Conservation (phyloP, 1,140 invertebrate genomes). For the Episyrphus balteatus region DNA sequence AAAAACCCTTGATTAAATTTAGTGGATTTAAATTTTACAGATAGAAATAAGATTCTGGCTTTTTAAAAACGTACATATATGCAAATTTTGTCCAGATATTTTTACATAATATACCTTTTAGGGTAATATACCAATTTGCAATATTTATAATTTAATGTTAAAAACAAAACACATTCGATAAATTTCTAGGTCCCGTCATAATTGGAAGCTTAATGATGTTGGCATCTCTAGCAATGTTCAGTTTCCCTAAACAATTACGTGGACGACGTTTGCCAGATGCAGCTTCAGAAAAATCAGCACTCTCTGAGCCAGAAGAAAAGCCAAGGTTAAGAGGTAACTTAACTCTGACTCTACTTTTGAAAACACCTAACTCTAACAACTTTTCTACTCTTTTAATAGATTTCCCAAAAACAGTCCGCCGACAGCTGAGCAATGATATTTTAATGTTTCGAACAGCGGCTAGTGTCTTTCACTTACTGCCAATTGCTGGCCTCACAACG, state of each 20-base stretch:
- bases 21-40: too few relatives aligned
- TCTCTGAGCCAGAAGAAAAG: constrained; percentile 20
- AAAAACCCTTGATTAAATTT: too few relatives aligned
- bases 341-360: not conserved
- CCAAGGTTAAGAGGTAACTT: constrained; percentile 11
- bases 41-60: too few relatives aligned
- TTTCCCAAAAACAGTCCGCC: constrained; percentile 76
- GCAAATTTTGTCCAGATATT: too few relatives aligned
- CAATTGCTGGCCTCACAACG: constrained; percentile 82
- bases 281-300: not conserved
- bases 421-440: constrained; percentile 79
- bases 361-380: not conserved
- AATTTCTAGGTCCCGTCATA: constrained; percentile 54
- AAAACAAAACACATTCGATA: not conserved
- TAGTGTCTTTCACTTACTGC: constrained; percentile 78
- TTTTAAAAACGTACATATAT: too few relatives aligned
- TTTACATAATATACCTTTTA: too few relatives aligned
- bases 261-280: constrained; percentile 15
- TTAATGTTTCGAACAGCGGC: constrained; percentile 80
- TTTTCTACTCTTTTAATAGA: constrained; percentile 42
- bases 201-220: constrained; percentile 68
- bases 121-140: too few relatives aligned
- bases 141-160: not conserved
- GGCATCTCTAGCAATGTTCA: constrained; percentile 76
- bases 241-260: constrained; percentile 61